A percentile compares a stretch with the other conserved stretches of the same genome.
Evolutionary conservation across 2,797 vertebrate genomes (phyloP).

Genomic region (Vultur gryphus): DNA sequence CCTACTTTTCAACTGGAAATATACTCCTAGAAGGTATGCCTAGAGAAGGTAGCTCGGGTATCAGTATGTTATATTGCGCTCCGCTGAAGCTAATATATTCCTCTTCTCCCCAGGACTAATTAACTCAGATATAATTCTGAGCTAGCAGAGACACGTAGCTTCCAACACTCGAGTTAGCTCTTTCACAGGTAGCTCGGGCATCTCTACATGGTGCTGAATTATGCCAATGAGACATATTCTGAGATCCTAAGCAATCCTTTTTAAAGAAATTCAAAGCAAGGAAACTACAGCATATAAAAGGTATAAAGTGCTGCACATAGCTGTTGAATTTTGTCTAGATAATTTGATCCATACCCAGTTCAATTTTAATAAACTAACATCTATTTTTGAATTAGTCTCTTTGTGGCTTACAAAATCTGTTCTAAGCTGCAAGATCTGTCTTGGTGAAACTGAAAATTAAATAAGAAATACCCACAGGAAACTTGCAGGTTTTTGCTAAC

Average conservation of each 20-base stretch:
- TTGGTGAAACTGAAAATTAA: conserved; percentile 19
- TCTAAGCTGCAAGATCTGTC: neutral
- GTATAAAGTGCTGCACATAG: neutral
- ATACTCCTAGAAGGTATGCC: neutral
- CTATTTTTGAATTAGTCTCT: conserved; percentile 23
- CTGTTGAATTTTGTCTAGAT: neutral
- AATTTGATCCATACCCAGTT: neutral
- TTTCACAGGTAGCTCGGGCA: neutral
- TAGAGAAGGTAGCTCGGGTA: neutral
- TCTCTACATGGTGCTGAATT: neutral
- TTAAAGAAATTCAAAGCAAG: neutral
- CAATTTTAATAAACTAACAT: conserved; percentile 3
- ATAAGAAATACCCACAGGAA: conserved; percentile 46
- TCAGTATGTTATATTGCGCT: neutral
- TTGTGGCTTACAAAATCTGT: neutral
- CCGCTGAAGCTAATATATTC: neutral
- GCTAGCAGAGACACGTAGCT: neutral
- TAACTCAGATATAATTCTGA: neutral
- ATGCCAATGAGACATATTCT: neutral
- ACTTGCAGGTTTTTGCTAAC: neutral
- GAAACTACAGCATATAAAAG: neutral
- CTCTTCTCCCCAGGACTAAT: neutral
- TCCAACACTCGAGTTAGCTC: neutral
- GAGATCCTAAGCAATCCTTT: neutral
- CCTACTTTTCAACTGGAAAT: neutral